Evolutionary conservation across 2,113 vertebrate genomes (phyloP), one percentile per base, ranked within the genome.

Genomic region (Rhinoptilus africanus): DNA sequence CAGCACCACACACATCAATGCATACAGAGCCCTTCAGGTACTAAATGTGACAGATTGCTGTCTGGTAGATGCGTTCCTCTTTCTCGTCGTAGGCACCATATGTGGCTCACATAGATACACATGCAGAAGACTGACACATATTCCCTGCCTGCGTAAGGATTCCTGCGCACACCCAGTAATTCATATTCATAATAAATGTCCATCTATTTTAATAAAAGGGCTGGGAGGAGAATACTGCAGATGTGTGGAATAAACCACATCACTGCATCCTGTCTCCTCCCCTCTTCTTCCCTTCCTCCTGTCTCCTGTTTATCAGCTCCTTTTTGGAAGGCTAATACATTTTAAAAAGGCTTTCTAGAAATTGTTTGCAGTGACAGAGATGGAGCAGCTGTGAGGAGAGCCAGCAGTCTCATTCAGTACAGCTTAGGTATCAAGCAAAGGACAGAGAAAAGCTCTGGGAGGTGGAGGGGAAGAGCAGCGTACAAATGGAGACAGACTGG

Each of bases 141-240:
- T 68, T 71, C 69, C 41, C 82, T 76, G 62, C 45, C 62, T 81
- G 66, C 83, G 64, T 83, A 75, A 95, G 92, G 83, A 66, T 41
- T 95, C 50, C 28, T 85, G 76, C 20, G 5, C 60, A 37, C 85
- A 35, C 24, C 32, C 50, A 79, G 88, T 54, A 57, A 24, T 93
- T 95, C 23, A 24, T 97, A 96, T 97, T 94, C 94, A 92, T 97
- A 89, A 96, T 88, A 94, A 93, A 96, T 95, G 90, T 94, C 93
- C 93, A 60, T 60, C 64, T 93, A 76, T 93, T 95, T 91, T 95
- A 76, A 93, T 37, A 66, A 89, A 96, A 90, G 66, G 51, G 34
- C 78, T 88, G 28, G 75, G 34, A 97, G 64, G 51, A 92, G 45
- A 28, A 79, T 37, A 24, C 37, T 50, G 69, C 73, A 85, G 90